Conservation (phyloP, 2,888 invertebrate genomes). For the Melipona beecheii region DNA sequence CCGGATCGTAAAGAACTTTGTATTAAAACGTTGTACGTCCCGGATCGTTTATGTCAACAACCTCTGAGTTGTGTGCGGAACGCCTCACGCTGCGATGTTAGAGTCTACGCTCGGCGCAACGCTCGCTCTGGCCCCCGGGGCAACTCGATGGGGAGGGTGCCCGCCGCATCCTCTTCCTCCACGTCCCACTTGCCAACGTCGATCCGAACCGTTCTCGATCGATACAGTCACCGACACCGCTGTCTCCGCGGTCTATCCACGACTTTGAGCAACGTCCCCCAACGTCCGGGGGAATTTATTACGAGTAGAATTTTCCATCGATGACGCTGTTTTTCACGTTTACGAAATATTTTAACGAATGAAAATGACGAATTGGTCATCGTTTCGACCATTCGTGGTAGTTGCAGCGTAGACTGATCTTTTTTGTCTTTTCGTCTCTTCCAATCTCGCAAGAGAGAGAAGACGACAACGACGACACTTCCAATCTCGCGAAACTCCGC, state of each 20-base stretch:
- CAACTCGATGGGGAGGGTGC: slow-evolving; percentile 65
- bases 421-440: no score
- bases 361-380: no score
- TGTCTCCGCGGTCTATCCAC: not conserved
- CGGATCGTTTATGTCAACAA: slow-evolving; percentile 77
- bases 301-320: no score
- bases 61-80: slow-evolving; percentile 76
- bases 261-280: not conserved
- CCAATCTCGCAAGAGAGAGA: no score
- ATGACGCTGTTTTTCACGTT: no score
- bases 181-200: slow-evolving; percentile 32
- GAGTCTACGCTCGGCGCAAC: slow-evolving; percentile 61
- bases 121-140: slow-evolving; percentile 61
- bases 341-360: no score
- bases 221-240: slow-evolving; percentile 8
- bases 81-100: slow-evolving; percentile 70
- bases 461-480: not conserved
- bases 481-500: no score
- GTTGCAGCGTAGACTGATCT: no score
- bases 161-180: slow-evolving; percentile 54
- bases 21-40: slow-evolving; percentile 79
- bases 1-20: slow-evolving; percentile 77
- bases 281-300: no score
- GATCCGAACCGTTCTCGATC: slow-evolving; percentile 11
- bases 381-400: no score